Percentiles rank a stretch among this genome's conserved stretches.
Evolutionary conservation across 64 coral and sea anemone species (phyloP).

Genomic region (Stichodactyla mertensii): DNA sequence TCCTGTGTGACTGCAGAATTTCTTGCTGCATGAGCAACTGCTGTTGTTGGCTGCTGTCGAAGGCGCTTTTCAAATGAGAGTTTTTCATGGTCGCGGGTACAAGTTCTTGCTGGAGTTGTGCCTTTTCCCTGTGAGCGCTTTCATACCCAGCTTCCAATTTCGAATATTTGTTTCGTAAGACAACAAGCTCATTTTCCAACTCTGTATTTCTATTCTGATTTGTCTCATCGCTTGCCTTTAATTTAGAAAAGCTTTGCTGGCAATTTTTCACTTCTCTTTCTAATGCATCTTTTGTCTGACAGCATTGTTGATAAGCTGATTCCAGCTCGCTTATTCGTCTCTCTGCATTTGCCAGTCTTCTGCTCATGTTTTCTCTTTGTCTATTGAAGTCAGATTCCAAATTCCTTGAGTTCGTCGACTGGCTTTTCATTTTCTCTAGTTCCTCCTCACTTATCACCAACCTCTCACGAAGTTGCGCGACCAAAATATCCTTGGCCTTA

Average conservation of each 20-base stretch:
- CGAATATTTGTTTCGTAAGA: slow-evolving; percentile 48
- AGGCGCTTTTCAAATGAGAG: slow-evolving; percentile 53
- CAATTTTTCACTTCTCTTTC: slow-evolving; percentile 52
- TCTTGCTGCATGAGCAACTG: slow-evolving; percentile 66
- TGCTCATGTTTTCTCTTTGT: slow-evolving; percentile 45
- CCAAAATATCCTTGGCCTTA: slow-evolving; percentile 51
- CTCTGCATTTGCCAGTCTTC: slow-evolving; percentile 51
- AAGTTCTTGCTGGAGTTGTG: slow-evolving; percentile 75
- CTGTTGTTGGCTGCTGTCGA: slow-evolving; percentile 59
- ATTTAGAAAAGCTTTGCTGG: slow-evolving; percentile 39
- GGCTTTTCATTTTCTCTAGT: slow-evolving; percentile 51
- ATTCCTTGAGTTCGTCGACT: slow-evolving; percentile 14
- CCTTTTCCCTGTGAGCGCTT: slow-evolving; percentile 61
- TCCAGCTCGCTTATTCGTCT: slow-evolving; percentile 49
- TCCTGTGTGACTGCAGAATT: slow-evolving; percentile 48
- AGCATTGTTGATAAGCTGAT: slow-evolving; percentile 24
- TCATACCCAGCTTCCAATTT: slow-evolving; percentile 79
- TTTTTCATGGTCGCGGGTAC: slow-evolving; percentile 69
- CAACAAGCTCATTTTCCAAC: slow-evolving; percentile 62
- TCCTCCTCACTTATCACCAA: slow-evolving; percentile 50
- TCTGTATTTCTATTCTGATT: slow-evolving; percentile 32
- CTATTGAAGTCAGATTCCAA: slow-evolving; percentile 39
- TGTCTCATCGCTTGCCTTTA: slow-evolving; percentile 40
- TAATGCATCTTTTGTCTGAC: slow-evolving; percentile 40
- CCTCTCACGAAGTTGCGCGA: slow-evolving; percentile 68